These are phyloP conservation scores for Agrilus planipennis DNA, from an alignment of 1,140 invertebrate species.

Conservation along the genomic window DNA sequence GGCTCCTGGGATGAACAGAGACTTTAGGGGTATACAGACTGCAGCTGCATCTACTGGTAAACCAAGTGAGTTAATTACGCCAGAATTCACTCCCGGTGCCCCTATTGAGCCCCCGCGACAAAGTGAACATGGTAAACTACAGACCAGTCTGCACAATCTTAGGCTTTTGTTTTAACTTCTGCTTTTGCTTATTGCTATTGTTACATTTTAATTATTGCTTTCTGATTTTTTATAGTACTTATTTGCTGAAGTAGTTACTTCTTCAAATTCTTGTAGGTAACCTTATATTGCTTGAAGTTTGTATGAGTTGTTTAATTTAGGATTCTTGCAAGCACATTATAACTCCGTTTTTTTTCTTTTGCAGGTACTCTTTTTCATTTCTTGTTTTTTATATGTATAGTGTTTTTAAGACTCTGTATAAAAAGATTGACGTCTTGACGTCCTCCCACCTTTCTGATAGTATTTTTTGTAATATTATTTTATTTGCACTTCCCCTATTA, in stretches of 20 bases:
- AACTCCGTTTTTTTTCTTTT: not conserved
- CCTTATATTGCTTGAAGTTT: not conserved
- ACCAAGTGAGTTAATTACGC: constrained; percentile 66
- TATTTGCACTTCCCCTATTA: too few species aligned
- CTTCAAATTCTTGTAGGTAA: not conserved
- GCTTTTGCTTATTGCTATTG: constrained; percentile 7
- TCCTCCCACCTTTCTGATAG: too few species aligned
- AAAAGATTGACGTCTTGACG: too few species aligned
- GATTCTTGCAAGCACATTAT: too few species aligned
- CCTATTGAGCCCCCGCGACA: constrained; percentile 24
- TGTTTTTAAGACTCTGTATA: not conserved
- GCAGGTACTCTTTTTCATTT: not conserved
- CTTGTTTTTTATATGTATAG: not conserved
- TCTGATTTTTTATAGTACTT: not conserved
- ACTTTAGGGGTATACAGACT: constrained; percentile 38
- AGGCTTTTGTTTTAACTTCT: constrained; percentile 14
- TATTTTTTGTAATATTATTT: too few species aligned
- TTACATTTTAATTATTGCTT: not conserved
- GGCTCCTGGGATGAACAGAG: constrained; percentile 25
- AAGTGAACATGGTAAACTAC: constrained; percentile 39
- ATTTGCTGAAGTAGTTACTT: not conserved
- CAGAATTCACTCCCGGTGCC: constrained; percentile 29
- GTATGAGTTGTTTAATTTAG: too few species aligned
- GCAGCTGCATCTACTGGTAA: constrained; percentile 35
- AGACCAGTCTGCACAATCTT: too few species aligned